Evolutionary conservation across 2,113 vertebrate genomes (phyloP), one percentile per base, ranked within the genome.

Genomic region (Sigmodon hispidus): DNA sequence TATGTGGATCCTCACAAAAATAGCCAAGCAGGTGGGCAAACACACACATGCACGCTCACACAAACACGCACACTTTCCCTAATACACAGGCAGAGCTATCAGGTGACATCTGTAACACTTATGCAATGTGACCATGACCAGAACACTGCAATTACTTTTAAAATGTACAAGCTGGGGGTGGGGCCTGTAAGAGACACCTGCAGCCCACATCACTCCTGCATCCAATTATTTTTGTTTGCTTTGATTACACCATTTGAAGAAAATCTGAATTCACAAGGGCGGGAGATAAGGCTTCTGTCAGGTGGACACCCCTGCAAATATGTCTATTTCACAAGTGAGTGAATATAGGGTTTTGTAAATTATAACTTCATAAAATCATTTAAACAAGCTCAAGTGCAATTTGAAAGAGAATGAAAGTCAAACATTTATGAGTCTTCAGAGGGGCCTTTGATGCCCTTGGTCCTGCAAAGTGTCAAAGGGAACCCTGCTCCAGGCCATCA

Each of bases 361-460:
- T n/a, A 21, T 19, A 65, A 89, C 36, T 93, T 15, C 57, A 50
- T 69, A 34, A 61, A n/a, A 92, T 57, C 61, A 89, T 87, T 92
- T 77, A 79, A 81, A 31, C 4, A 93, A 93, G 29, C 48, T 69
- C 5, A 57, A 70, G 19, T 36, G 24, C 24, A 63, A 94, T 40
- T 40, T n/a, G 67, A 52, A 89, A 96, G 79, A 72, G 36, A 93
- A 86, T 4, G 3, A n/a, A 69, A 69, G 34, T 63, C 40, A 40
- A 61, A 15, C 63, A 55, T 2, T 31, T n/a, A 76, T 5, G 24
- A 67, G 85, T 86, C 72, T 52, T 69, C 5, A 48, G 15, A 50
- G 67, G 12, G 36, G 29, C 24, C 1, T 7, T 3, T 19, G 21
- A 40, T 3, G 7, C 29, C 10, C 1, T 45, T 65, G 13, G 45